Evolutionary conservation across 2,888 invertebrate species (phyloP).

Genomic region (Rambutsinella grinnellia): DNA sequence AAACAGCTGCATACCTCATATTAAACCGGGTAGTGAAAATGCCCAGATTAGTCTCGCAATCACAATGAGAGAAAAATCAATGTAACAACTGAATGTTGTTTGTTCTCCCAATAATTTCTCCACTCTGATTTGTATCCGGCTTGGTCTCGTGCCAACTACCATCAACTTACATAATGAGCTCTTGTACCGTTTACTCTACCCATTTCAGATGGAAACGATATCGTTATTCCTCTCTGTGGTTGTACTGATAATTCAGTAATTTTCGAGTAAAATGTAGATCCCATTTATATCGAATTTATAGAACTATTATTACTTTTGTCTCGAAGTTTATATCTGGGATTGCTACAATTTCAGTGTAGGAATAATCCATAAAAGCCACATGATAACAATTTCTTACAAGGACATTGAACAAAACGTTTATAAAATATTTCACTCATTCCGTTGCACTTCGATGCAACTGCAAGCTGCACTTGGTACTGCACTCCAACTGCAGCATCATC

Average conservation of each 20-base stretch:
- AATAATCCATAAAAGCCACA: constrained; percentile 21
- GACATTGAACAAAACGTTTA: neutral
- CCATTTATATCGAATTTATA: no score
- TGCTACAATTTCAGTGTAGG: no score
- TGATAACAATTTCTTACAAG: constrained; percentile 13
- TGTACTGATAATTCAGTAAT: no score
- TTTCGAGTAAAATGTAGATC: neutral
- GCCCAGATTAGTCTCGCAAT: constrained; percentile 5
- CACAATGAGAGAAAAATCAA: neutral
- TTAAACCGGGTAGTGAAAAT: no score
- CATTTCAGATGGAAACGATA: neutral
- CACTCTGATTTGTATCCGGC: neutral
- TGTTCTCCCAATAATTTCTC: neutral
- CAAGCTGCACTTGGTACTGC: no score
- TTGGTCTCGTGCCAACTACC: constrained; percentile 19
- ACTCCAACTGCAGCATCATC: no score
- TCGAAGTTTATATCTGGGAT: no score
- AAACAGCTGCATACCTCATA: constrained; percentile 10
- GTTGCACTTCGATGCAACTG: no score
- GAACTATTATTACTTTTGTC: no score
- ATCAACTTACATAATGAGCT: constrained; percentile 5
- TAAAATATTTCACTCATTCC: neutral
- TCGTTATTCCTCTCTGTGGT: no score
- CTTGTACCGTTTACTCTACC: neutral
- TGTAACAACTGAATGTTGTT: neutral